Base-by-base conservation (phyloP, 35 echinoderm and acorn worm species). In the Ophiothrix spiculata region DNA sequence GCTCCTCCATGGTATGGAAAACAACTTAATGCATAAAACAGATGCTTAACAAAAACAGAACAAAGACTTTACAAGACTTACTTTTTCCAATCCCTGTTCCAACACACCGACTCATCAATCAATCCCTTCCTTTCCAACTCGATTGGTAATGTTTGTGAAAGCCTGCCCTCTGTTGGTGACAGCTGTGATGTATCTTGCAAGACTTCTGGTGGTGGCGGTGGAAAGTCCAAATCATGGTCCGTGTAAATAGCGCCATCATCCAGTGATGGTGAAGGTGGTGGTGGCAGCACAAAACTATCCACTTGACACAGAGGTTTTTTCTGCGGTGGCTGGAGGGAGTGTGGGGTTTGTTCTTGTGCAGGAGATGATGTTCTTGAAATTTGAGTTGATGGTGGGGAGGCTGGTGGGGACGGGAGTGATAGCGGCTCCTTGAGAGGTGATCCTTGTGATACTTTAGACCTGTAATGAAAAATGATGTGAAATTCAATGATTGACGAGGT, bases 221-320 rank as follows among this genome's bases (percentile, higher is more conserved):
- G 60, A n/a, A 69, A 69, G 60, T 69, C 60, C 29, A 69, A 12
- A 69, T 69, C 60, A 15, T 69, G 60, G 60, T 69, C 60, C 3
- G 29, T 12, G 60, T 69, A 69, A 15, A 69, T 69, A 28, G 16
- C 29, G 60, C 60, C 60, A 15, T 69, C 60, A 28, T 25, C 1
- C 29, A 28, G 3, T 69, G 60, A 28, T 12, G 60, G 29, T 69
- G 60, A 28, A 28, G 60, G 60, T 25, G 60, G 60, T 69, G 60
- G 60, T 69, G 60, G 60, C 17, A 69, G 60, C 60, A 69, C 60
- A 69, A 69, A 69, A 69, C 60, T 69, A n/a, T 69, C 60, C 1
- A n/a, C 60, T 69, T 69, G 60, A n/a, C 60, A 69, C 25, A 69
- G 60, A 25, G 60, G 6, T 28, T 69, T 69, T 69, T 69, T 69